phyloP scores from a whole-genome alignment of 2,113 vertebrate genomes.

The Pristiophorus japonicus region DNA sequence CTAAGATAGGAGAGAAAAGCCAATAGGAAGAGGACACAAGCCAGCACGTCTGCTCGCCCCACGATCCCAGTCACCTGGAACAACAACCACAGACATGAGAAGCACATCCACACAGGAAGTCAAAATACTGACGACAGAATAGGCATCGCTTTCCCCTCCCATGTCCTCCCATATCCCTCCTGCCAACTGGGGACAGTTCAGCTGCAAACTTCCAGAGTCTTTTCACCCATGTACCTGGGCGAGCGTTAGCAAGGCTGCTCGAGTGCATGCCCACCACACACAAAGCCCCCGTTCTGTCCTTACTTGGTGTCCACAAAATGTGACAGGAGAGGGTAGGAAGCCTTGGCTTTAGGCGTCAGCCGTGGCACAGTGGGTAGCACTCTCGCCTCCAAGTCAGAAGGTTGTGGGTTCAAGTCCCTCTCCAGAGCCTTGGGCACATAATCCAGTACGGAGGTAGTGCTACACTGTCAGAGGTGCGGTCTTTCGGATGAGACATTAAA shows the following conservation, averaged over 20 bases:
- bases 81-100: conserved; percentile 36
- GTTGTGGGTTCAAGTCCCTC: too few species aligned
- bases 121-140: background rate
- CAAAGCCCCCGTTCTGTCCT: background rate
- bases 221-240: background rate
- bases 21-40: conserved; percentile 85
- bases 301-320: background rate
- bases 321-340: background rate
- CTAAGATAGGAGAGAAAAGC: conserved; percentile 91
- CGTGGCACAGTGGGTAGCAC: too few species aligned
- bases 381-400: too few species aligned
- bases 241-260: background rate
- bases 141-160: background rate
- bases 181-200: background rate
- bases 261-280: background rate
- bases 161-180: background rate
- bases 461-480: too few species aligned
- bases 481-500: background rate
- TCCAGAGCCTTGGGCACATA: background rate
- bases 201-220: background rate
- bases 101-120: background rate
- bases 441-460: background rate
- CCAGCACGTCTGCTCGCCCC: conserved; percentile 87
- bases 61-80: conserved; percentile 91
- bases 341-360: too few species aligned